These are phyloP conservation scores for Tachystola acroxantha DNA, from an alignment of 2,888 invertebrate species.

Conservation along the genomic window DNA sequence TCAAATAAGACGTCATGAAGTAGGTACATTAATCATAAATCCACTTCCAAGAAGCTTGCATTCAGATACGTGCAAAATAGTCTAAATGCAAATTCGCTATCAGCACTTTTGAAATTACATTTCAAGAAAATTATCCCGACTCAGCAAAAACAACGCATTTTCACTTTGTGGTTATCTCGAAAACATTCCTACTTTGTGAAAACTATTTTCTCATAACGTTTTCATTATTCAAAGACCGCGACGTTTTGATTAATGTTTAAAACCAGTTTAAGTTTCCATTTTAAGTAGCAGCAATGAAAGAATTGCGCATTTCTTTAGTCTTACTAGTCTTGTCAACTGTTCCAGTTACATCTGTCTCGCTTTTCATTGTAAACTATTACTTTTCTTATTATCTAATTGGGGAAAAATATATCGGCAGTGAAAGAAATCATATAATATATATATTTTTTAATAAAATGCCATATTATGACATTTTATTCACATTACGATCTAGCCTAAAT, in stretches of 20 bases:
- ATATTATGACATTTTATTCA: no score
- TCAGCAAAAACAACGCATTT: slow-evolving; percentile 3
- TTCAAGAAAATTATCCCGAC: not conserved
- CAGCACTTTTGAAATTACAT: not conserved
- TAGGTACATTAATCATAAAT: no score
- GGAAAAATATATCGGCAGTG: no score
- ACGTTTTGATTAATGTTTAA: slow-evolving; percentile 44
- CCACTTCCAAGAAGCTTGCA: not conserved
- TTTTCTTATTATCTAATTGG: no score
- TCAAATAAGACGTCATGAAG: no score
- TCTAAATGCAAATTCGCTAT: not conserved
- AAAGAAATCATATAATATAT: no score
- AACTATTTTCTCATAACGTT: slow-evolving; percentile 21
- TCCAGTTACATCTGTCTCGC: not conserved
- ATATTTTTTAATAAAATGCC: no score
- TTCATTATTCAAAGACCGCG: slow-evolving; percentile 44
- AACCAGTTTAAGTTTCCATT: slow-evolving; percentile 41
- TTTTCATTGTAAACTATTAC: no score
- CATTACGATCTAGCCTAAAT: no score
- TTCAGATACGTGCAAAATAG: no score
- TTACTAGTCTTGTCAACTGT: not conserved
- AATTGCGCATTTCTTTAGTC: slow-evolving; percentile 6
- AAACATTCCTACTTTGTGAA: slow-evolving; percentile 6
- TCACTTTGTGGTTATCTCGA: slow-evolving; percentile 1
- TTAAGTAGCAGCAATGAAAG: slow-evolving; percentile 18